A percentile compares a stretch with the other conserved stretches of the same genome.
phyloP scores from a whole-genome alignment of 2,797 vertebrate species.

The Allochrocebus solatus region DNA sequence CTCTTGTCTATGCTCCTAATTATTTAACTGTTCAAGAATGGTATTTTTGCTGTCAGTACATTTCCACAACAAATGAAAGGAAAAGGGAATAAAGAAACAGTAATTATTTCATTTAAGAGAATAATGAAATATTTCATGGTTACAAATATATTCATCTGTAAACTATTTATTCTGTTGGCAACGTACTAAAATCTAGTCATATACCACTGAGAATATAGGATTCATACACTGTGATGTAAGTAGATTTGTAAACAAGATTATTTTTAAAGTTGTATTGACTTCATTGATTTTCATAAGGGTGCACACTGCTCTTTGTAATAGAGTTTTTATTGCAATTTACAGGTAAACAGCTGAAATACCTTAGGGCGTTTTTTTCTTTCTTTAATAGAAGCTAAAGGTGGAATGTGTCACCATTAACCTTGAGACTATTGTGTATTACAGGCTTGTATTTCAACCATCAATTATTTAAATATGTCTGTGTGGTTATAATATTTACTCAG shows the following conservation, averaged over 20 bases:
- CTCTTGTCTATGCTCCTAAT: neutral
- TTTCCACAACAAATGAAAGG: neutral
- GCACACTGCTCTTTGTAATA: conserved; percentile 44
- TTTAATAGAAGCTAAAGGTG: conserved; percentile 33
- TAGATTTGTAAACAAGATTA: conserved; percentile 67
- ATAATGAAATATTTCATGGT: conserved; percentile 28
- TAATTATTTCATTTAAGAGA: conserved; percentile 38
- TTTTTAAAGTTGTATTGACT: conserved; percentile 67
- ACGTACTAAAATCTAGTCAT: conserved; percentile 45
- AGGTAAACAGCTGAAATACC: conserved; percentile 51
- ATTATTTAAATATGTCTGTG: conserved; percentile 48
- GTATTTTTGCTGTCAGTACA: neutral
- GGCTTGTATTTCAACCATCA: conserved; percentile 7
- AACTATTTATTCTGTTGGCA: conserved; percentile 23
- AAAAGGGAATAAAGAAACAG: neutral
- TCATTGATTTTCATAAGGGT: conserved; percentile 71
- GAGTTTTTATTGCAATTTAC: conserved; percentile 70
- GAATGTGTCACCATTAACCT: conserved; percentile 58
- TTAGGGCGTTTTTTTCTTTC: conserved; percentile 15
- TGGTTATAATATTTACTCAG: conserved; percentile 26
- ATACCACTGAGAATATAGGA: conserved; percentile 12
- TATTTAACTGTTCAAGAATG: neutral
- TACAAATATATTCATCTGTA: conserved; percentile 25
- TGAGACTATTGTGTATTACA: conserved; percentile 50
- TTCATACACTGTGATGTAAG: conserved; percentile 15